Evolutionary conservation across 2,797 vertebrate genomes (phyloP).

Genomic region (Delichon dasypus): DNA sequence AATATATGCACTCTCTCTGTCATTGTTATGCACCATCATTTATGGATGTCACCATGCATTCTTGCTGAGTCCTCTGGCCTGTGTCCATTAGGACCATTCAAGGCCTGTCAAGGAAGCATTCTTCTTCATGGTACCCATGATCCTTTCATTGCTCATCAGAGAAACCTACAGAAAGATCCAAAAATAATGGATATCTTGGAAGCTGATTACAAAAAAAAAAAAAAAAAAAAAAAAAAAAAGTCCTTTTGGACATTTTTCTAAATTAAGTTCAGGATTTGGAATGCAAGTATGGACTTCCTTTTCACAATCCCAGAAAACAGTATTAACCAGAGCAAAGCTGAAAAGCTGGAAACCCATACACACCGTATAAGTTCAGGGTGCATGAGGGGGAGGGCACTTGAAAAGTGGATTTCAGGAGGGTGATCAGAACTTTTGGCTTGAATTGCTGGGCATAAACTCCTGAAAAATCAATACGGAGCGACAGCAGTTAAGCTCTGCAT

Average conservation of each 20-base stretch:
- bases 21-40: neutral
- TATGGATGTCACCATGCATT: neutral
- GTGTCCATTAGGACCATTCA: slow-evolving; percentile 51
- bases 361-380: neutral
- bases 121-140: neutral
- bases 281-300: neutral
- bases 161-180: slow-evolving; percentile 14
- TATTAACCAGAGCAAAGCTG: neutral
- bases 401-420: neutral
- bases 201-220: neutral
- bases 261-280: neutral
- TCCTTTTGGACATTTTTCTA: neutral
- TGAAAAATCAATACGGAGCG: neutral
- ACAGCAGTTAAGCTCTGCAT: neutral
- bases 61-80: slow-evolving; percentile 21
- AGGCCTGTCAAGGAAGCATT: slow-evolving; percentile 8
- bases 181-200: neutral
- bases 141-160: slow-evolving; percentile 11
- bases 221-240: neutral
- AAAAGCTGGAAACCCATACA: neutral
- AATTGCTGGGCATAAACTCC: neutral
- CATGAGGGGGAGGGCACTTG: neutral
- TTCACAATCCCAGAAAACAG: neutral
- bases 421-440: neutral
- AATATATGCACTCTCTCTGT: neutral